A percentile compares a stretch with the other conserved stretches of the same genome.
Conservation (phyloP, 2,888 invertebrate genomes). For the Frankliniella fusca region DNA sequence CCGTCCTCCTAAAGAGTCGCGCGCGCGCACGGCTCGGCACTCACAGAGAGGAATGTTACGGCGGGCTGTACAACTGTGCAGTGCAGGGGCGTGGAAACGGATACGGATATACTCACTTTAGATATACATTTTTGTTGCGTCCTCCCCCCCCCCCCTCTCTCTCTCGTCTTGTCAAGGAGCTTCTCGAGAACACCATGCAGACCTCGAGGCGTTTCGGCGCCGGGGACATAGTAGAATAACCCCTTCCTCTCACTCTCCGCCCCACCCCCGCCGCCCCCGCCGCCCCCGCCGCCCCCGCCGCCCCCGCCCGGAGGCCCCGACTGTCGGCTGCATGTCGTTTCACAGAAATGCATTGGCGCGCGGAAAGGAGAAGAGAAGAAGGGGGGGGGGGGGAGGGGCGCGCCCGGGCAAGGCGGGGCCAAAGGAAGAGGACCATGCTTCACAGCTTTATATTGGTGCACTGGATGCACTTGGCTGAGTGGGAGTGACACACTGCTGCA, state of each 20-base stretch:
- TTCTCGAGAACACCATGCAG: background rate
- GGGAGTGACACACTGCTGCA: conserved; percentile 21
- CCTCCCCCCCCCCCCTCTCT: too few relatives aligned
- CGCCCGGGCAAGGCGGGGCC: background rate
- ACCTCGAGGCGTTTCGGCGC: conserved; percentile 5
- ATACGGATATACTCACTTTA: too few relatives aligned
- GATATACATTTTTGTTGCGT: too few relatives aligned
- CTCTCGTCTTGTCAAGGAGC: background rate
- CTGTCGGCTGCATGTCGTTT: conserved; percentile 15
- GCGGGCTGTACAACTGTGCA: background rate
- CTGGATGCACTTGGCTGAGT: conserved; percentile 22
- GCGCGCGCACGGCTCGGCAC: background rate
- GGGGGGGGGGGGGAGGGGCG: background rate
- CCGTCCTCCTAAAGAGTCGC: background rate
- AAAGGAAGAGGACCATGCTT: background rate
- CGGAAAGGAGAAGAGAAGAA: background rate
- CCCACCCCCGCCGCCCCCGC: background rate
- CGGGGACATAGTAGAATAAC: conserved; percentile 10
- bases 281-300: background rate
- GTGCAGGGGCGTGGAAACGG: background rate
- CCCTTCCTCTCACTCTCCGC: background rate
- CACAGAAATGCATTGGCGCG: conserved; percentile 25
- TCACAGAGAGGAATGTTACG: background rate
- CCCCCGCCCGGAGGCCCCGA: background rate
- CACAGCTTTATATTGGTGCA: conserved; percentile 24